Evolutionary conservation across 2,113 vertebrate species (phyloP), one percentile per base, ranked within the genome.

Genomic region (Melanerpes formicivorus): DNA sequence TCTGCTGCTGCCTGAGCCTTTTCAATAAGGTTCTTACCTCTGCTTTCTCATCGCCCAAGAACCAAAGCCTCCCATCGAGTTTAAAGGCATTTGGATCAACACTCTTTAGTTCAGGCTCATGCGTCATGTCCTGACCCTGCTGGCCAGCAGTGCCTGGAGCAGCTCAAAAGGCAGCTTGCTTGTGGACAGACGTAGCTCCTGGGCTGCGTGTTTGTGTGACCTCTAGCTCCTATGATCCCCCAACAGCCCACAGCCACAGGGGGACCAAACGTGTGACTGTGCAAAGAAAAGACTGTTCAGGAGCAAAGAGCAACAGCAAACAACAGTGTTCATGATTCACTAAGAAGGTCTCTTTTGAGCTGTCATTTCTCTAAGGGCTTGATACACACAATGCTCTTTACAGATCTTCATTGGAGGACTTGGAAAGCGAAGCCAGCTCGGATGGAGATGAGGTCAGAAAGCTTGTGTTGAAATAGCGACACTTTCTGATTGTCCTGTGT

Each of bases 391-490:
- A 75, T 93, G 21, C 7, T 59, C 94, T 66, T 95, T 95, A 34
- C 93, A 97, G 97, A 87, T 87, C 48, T n/a, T 50, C 40, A 7
- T 1, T 59, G 54, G 66, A 95, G 17, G 69, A 90, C 70, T 14
- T 59, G 93, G 62, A 94, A 83, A 34, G 21, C 2, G 32, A 96
- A 62, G 60, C 5, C 21, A 67, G 62, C 65, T 97, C 84, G 0
- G 97, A 97, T 0, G 94, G 96, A 32, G 90, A 96, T 59, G 89
- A 97, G 96, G 95, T 97, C 60, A 95, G 95, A 77, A 88, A 14
- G 21, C n/a, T 87, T 9, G 0, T 19, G 21, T 32, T 78, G 29
- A 91, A 79, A 42, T 52, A 84, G 10, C 85, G 64, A 19, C 7
- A 18, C 55, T 60, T 80, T 54, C 34, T 46, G 22, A 73, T 91